Percentiles rank a stretch among this genome's conserved stretches.
These are phyloP conservation scores for Stenichneumon culpator DNA, from an alignment of 2,888 invertebrate species.

Conservation along the genomic window DNA sequence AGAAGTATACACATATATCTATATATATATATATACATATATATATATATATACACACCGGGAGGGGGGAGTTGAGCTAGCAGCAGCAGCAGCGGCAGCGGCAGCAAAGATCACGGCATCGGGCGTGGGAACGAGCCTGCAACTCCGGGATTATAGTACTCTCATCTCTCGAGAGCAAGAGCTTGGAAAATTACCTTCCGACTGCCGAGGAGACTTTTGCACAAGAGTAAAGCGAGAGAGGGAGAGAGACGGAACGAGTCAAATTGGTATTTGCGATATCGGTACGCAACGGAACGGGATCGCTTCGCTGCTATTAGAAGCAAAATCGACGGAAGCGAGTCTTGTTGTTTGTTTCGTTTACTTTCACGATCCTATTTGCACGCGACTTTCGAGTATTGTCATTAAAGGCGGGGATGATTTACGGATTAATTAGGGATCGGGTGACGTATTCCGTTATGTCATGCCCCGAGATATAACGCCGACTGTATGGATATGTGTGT, in stretches of 20 bases:
- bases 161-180: conserved; percentile 38
- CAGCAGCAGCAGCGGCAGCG: conserved; percentile 76
- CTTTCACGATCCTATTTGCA: background rate
- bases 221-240: background rate
- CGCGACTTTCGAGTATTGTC: background rate
- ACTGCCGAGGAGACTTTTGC: conserved; percentile 38
- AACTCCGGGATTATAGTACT: conserved; percentile 61
- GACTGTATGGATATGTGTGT: background rate
- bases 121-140: conserved; percentile 82
- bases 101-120: conserved; percentile 83
- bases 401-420: background rate
- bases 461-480: background rate
- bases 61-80: conserved; percentile 66
- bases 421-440: background rate
- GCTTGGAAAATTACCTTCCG: conserved; percentile 45
- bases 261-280: background rate
- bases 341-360: background rate
- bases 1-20: conserved; percentile 44
- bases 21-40: conserved; percentile 20
- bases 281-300: background rate
- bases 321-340: too few species aligned
- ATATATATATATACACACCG: background rate
- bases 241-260: background rate
- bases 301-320: background rate
- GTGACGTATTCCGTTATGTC: conserved; percentile 6